Evolutionary conservation across 1,140 invertebrate species (phyloP).

Genomic region (Polypedilum vanderplanki): DNA sequence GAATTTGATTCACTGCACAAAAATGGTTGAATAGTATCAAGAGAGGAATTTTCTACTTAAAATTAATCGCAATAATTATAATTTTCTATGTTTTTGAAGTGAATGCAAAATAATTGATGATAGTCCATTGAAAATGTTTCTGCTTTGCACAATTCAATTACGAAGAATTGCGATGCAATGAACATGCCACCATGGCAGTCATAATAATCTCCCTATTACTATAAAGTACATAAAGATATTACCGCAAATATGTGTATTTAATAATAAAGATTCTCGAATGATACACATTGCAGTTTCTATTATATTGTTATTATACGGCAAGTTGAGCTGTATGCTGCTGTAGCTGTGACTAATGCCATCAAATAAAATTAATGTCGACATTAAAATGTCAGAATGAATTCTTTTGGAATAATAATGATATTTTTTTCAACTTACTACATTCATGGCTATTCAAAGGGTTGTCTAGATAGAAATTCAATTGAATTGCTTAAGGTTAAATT

Average conservation of each 20-base stretch:
- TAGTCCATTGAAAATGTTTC: no score
- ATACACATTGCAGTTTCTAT: background rate
- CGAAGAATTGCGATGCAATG: background rate
- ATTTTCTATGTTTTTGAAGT: no score
- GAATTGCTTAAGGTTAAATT: no score
- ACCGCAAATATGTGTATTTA: slow-evolving; percentile 13
- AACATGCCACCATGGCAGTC: background rate
- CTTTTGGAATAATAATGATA: background rate
- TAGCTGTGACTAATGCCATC: background rate
- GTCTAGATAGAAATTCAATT: no score
- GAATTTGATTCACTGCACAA: no score
- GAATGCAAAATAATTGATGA: no score
- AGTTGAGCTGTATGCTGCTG: background rate
- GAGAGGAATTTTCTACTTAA: no score
- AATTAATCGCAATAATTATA: no score
- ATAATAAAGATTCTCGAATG: slow-evolving; percentile 11
- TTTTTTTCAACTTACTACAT: background rate
- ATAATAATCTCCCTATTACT: background rate
- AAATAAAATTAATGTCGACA: slow-evolving; percentile 14
- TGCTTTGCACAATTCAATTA: slow-evolving; percentile 4
- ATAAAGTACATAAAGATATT: slow-evolving; percentile 14
- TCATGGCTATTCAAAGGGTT: background rate
- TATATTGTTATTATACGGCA: no score
- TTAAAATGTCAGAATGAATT: slow-evolving; percentile 14
- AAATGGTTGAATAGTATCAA: no score